Conservation (phyloP, 2,888 invertebrate species). For the Brachyopa scutellaris region DNA sequence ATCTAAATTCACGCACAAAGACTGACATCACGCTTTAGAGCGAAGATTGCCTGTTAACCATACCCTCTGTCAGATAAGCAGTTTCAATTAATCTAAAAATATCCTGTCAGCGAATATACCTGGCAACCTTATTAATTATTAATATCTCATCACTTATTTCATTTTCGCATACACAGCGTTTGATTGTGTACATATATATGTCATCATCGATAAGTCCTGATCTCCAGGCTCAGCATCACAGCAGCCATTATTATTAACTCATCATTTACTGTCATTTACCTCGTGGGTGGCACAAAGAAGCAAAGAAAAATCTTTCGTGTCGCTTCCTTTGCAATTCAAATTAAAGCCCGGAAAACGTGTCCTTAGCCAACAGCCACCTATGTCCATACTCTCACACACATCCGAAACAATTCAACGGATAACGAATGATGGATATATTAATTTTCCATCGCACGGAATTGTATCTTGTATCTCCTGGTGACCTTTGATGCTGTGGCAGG, state of each 20-base stretch:
- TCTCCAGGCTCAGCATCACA: background rate
- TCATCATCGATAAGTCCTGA: conserved; percentile 6
- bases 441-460: conserved; percentile 42
- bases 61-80: too few relatives aligned
- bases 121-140: conserved; percentile 21
- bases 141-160: conserved; percentile 25
- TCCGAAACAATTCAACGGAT: conserved; percentile 21
- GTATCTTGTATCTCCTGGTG: background rate
- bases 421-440: conserved; percentile 54
- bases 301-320: background rate
- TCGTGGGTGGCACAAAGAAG: background rate
- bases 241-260: conserved; percentile 30
- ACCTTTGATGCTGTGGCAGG: conserved; percentile 34
- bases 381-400: background rate
- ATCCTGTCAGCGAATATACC: conserved; percentile 27
- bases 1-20: too few relatives aligned
- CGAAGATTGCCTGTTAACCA: too few relatives aligned
- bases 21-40: too few relatives aligned
- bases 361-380: background rate
- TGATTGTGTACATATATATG: background rate
- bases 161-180: background rate
- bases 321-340: conserved; percentile 43
- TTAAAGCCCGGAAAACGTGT: background rate
- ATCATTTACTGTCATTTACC: conserved; percentile 47
- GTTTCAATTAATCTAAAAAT: conserved; percentile 21